A percentile compares a stretch with the other conserved stretches of the same genome.
phyloP scores from a whole-genome alignment of 2,888 invertebrate genomes.

The Seladonia tumulorum region DNA sequence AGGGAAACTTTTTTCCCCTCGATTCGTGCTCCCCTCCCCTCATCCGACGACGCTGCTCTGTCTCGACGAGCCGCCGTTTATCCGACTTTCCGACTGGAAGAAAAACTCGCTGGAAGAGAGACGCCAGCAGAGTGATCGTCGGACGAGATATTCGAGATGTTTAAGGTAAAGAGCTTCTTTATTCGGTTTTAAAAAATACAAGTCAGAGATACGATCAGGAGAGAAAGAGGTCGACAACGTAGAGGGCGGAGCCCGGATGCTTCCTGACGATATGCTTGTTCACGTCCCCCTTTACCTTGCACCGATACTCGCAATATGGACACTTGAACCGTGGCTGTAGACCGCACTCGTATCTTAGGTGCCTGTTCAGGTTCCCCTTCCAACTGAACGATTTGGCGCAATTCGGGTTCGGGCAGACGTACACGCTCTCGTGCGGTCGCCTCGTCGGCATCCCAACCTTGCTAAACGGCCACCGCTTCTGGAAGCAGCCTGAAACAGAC shows the following conservation, averaged over 20 bases:
- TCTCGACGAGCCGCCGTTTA: too few species aligned
- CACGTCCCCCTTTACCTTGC: slow-evolving; percentile 73
- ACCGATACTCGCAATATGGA: slow-evolving; percentile 74
- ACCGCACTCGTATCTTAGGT: slow-evolving; percentile 80
- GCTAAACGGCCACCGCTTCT: background rate
- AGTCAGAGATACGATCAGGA: background rate
- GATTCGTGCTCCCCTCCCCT: too few species aligned
- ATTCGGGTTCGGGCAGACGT: slow-evolving; percentile 70
- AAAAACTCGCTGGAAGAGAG: too few species aligned
- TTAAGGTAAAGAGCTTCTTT: slow-evolving; percentile 2
- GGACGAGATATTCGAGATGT: background rate
- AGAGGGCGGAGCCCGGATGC: slow-evolving; percentile 55
- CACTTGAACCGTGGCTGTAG: slow-evolving; percentile 77
- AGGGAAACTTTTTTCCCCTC: too few species aligned
- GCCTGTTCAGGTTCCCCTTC: slow-evolving; percentile 72
- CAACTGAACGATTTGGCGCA: slow-evolving; percentile 74
- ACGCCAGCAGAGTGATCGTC: background rate
- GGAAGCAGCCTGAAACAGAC: slow-evolving; percentile 41
- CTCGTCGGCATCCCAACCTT: background rate
- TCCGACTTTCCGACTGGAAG: too few species aligned
- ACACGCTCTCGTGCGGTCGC: background rate
- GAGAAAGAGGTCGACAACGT: slow-evolving; percentile 65
- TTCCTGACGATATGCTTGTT: slow-evolving; percentile 65
- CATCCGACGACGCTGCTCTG: too few species aligned
- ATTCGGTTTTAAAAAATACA: slow-evolving; percentile 15